Conservation (phyloP, 2,113 vertebrate species). For the Oncorhynchus gorbuscha region DNA sequence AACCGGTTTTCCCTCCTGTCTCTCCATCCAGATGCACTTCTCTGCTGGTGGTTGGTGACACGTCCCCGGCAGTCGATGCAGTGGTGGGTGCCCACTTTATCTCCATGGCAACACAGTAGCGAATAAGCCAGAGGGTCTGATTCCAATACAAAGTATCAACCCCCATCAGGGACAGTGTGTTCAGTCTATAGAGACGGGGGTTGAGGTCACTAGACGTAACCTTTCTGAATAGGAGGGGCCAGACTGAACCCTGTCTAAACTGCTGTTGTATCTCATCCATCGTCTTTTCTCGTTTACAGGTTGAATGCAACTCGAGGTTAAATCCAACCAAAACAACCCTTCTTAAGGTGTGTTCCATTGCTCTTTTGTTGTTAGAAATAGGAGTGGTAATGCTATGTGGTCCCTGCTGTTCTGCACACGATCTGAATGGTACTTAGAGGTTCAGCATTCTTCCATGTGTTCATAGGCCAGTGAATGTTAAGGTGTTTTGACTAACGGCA, state of each 20-base stretch:
- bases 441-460: no score
- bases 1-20: background rate
- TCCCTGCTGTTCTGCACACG: background rate
- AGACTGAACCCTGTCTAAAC: background rate
- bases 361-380: background rate
- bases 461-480: no score
- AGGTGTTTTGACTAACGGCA: no score
- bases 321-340: conserved; percentile 91
- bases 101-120: conserved; percentile 29
- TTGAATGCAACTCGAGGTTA: conserved; percentile 95
- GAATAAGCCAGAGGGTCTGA: background rate
- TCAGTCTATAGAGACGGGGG: no score
- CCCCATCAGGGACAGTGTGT: no score
- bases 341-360: conserved; percentile 79
- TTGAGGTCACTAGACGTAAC: no score
- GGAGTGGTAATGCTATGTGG: background rate
- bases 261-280: no score
- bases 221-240: no score
- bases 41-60: conserved; percentile 91
- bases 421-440: no score
- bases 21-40: conserved; percentile 79
- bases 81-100: conserved; percentile 79
- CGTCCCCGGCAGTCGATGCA: conserved; percentile 87
- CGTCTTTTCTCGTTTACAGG: conserved; percentile 65
- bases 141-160: no score